Conservation (phyloP, 2,797 vertebrate genomes). For the Alouatta caraya region DNA sequence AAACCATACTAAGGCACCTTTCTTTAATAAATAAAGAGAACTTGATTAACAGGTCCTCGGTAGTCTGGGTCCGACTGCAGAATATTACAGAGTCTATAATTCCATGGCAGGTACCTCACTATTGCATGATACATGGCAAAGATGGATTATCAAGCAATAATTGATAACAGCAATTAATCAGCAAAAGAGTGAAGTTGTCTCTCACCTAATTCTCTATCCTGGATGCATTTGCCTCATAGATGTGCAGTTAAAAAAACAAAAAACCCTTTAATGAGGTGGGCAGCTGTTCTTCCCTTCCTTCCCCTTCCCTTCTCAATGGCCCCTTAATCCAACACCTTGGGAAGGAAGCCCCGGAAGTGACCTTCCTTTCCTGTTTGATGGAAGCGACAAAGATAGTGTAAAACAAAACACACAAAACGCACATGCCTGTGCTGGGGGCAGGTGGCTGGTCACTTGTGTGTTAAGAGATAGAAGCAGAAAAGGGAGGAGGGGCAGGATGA, state of each 20-base stretch:
- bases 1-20: not conserved
- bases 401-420: not conserved
- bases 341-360: conserved; percentile 41
- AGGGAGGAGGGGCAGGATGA: not conserved
- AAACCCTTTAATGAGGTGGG: not conserved
- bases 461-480: not conserved
- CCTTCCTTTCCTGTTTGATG: conserved; percentile 40
- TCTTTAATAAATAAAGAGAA: not conserved
- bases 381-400: not conserved
- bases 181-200: not conserved
- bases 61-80: not conserved
- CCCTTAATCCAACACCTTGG: not conserved
- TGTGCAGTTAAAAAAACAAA: not conserved
- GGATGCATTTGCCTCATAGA: not conserved
- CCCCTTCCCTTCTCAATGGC: not conserved
- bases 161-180: not conserved
- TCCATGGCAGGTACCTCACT: not conserved
- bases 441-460: too few relatives aligned
- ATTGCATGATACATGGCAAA: not conserved
- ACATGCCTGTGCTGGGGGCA: not conserved
- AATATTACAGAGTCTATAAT: not conserved
- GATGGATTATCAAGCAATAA: not conserved
- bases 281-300: not conserved
- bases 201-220: not conserved
- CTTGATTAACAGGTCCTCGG: not conserved